A percentile compares a stretch with the other conserved stretches of the same genome.
These are phyloP conservation scores for Burhinus oedicnemus DNA, from an alignment of 2,113 vertebrate species.

Conservation along the genomic window DNA sequence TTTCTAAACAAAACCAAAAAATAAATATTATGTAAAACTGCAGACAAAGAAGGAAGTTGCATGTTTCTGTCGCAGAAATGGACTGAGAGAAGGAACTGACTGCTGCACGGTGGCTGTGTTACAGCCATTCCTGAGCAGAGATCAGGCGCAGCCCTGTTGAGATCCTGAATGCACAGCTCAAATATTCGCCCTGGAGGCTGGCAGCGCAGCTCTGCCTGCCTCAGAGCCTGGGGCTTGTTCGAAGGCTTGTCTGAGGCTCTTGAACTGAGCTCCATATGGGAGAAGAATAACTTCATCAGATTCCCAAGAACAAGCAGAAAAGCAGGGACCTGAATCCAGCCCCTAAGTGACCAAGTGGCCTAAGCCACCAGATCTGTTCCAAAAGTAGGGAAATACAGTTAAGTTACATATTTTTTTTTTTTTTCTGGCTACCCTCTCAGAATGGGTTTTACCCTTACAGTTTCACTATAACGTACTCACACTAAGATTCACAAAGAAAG, in stretches of 20 bases:
- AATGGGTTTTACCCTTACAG: neutral
- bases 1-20: neutral
- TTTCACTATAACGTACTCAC: neutral
- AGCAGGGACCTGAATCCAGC: neutral
- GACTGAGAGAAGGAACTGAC: neutral
- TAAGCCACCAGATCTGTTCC: neutral
- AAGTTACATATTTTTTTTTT: neutral
- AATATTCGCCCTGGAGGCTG: neutral
- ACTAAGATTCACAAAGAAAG: neutral
- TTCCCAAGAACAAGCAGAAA: neutral
- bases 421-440: neutral
- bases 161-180: neutral
- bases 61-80: neutral
- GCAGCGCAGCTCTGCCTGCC: neutral
- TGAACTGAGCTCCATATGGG: neutral
- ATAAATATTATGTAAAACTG: neutral
- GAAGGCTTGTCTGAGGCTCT: neutral
- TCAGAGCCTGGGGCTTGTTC: neutral
- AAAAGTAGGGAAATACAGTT: neutral
- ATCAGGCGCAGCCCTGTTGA: neutral
- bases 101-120: neutral
- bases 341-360: neutral
- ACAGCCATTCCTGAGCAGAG: neutral
- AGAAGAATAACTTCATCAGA: neutral
- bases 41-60: neutral